A percentile compares a stretch with the other conserved stretches of the same genome.
Evolutionary conservation across 1,140 invertebrate genomes (phyloP).

Genomic region (Magallana gigas): DNA sequence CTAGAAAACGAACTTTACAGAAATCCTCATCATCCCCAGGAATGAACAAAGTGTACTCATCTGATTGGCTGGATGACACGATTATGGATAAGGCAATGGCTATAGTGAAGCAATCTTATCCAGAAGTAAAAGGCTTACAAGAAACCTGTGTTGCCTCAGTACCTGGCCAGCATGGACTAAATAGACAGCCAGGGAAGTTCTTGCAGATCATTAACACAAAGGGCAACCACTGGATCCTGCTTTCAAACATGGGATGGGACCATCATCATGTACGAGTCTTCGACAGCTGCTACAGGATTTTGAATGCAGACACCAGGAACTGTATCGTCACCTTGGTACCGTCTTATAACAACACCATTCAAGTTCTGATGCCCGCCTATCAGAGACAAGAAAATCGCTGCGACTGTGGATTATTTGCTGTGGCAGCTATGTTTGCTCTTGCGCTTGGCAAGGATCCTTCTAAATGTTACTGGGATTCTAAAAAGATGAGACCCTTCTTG

Average conservation of each 20-base stretch:
- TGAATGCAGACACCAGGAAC: slow-evolving; percentile 1
- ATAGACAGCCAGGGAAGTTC: slow-evolving; percentile 28
- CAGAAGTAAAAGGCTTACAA: slow-evolving; percentile 49
- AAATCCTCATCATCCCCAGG: neutral
- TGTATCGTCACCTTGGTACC: slow-evolving; percentile 24
- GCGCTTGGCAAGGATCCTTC: slow-evolving; percentile 53
- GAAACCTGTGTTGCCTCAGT: slow-evolving; percentile 41
- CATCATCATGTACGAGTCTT: slow-evolving; percentile 39
- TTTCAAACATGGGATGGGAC: slow-evolving; percentile 49
- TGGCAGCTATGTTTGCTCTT: slow-evolving; percentile 52
- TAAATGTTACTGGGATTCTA: slow-evolving; percentile 32
- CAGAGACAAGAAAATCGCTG: slow-evolving; percentile 48
- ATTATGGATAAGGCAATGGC: slow-evolving; percentile 48
- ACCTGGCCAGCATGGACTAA: slow-evolving; percentile 4
- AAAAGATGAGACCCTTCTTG: slow-evolving; percentile 44
- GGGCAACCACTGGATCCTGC: slow-evolving; percentile 51
- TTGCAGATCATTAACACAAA: slow-evolving; percentile 49
- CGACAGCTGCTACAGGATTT: slow-evolving; percentile 50
- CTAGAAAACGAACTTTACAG: neutral
- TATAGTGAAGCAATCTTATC: slow-evolving; percentile 32
- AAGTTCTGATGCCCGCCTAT: slow-evolving; percentile 41
- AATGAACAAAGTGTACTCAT: neutral
- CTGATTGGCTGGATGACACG: slow-evolving; percentile 33
- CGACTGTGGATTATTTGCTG: slow-evolving; percentile 56
- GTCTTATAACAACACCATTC: neutral